Evolutionary conservation across 1,140 invertebrate genomes (phyloP).

Genomic region (Listronotus oregonensis): DNA sequence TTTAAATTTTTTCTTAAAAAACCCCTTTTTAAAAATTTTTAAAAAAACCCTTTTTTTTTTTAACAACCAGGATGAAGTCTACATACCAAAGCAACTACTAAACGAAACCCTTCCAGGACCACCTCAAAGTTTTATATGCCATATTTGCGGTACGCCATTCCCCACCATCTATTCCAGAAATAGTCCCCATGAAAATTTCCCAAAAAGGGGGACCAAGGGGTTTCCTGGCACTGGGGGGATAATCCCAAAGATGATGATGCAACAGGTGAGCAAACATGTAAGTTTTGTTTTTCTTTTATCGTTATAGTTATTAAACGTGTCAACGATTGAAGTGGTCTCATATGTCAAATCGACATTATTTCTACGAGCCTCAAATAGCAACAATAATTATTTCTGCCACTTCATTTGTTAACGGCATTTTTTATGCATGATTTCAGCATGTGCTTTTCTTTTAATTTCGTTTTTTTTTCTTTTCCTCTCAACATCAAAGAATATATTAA

Average conservation of each 20-base stretch:
- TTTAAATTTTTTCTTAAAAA: no score
- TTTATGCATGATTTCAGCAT: no score
- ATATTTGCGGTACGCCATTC: constrained; percentile 51
- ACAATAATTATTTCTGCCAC: no score
- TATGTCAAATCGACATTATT: no score
- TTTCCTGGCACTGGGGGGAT: not conserved
- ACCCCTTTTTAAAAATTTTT: no score
- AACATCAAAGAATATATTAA: constrained; percentile 23
- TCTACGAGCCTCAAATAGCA: no score
- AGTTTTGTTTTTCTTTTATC: no score
- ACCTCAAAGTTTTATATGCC: constrained; percentile 46
- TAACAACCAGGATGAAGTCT: constrained; percentile 30
- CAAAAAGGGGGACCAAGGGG: constrained; percentile 43
- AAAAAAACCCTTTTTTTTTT: not conserved
- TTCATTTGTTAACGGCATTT: no score
- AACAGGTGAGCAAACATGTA: constrained; percentile 14
- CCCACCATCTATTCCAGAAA: constrained; percentile 53
- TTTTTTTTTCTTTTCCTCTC: constrained; percentile 1
- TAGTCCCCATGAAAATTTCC: constrained; percentile 53
- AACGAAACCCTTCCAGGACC: constrained; percentile 31
- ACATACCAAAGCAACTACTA: constrained; percentile 34
- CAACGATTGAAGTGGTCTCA: no score
- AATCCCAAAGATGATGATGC: constrained; percentile 18
- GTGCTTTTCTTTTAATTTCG: not conserved
- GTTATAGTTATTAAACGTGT: no score